Evolutionary conservation across 2,888 invertebrate species (phyloP).

Genomic region (Byasa hedistus): DNA sequence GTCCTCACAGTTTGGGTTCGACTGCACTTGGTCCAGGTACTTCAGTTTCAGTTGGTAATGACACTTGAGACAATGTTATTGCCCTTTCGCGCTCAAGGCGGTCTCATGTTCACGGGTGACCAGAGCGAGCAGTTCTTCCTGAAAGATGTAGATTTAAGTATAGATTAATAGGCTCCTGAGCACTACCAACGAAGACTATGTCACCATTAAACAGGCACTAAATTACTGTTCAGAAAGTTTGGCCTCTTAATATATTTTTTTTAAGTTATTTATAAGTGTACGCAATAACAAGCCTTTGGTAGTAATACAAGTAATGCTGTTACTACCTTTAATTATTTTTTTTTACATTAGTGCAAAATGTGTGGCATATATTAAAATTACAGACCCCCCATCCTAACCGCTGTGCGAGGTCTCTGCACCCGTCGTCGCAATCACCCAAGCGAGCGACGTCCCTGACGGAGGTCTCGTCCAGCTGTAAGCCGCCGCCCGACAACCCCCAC

Average conservation of each 20-base stretch:
- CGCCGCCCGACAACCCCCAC: conserved; percentile 72
- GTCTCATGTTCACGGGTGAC: conserved; percentile 78
- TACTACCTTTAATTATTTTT: no score
- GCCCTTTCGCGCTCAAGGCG: conserved; percentile 64
- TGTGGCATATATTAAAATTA: conserved; percentile 33
- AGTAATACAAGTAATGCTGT: no score
- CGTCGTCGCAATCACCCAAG: conserved; percentile 91
- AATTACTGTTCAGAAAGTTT: no score
- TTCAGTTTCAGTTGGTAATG: conserved; percentile 25
- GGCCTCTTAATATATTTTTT: no score
- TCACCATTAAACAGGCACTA: no score
- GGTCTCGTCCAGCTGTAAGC: conserved; percentile 84
- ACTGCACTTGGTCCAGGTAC: conserved; percentile 30
- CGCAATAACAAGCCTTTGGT: no score
- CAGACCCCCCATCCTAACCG: conserved; percentile 89
- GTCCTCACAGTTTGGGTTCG: conserved; percentile 49
- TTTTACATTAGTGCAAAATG: no score
- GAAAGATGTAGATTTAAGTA: conserved; percentile 32
- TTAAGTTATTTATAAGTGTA: no score
- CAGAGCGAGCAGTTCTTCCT: conserved; percentile 82
- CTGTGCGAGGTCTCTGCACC: conserved; percentile 86
- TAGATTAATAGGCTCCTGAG: no score
- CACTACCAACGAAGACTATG: no score
- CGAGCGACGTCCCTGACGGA: conserved; percentile 88
- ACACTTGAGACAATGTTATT: conserved; percentile 39